phyloP scores from a whole-genome alignment of 1,140 invertebrate species.

The Scaptodrosophila lebanonensis region DNA sequence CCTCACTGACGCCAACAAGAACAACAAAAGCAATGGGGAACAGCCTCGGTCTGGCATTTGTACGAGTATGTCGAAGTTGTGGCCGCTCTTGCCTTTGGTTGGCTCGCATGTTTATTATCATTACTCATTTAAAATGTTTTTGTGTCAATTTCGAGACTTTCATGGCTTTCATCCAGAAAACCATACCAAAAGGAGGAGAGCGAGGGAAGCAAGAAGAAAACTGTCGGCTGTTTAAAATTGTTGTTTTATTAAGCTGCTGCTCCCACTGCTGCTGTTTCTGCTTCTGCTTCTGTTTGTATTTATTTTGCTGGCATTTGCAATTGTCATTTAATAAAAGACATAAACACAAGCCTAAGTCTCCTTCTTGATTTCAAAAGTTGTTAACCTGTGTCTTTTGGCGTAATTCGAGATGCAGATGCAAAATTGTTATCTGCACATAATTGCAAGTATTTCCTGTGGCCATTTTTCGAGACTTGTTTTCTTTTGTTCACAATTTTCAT shows the following conservation, averaged over 20 bases:
- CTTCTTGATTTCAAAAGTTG: too few species aligned
- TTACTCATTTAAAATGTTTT: conserved; percentile 61
- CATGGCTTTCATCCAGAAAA: not conserved
- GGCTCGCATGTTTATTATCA: conserved; percentile 43
- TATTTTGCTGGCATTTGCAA: conserved; percentile 52
- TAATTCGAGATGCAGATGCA: too few species aligned
- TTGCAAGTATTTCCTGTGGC: too few species aligned
- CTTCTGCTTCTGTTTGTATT: conserved; percentile 33
- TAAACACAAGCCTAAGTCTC: too few species aligned
- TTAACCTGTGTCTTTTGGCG: conserved; percentile 8
- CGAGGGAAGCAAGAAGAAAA: conserved; percentile 20
- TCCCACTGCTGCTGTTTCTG: conserved; percentile 25
- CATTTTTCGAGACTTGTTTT: too few species aligned
- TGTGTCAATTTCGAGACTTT: conserved; percentile 37
- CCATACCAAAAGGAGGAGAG: not conserved
- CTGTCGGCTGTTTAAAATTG: conserved; percentile 6
- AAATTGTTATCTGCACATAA: too few species aligned
- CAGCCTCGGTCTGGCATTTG: not conserved
- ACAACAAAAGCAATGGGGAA: too few species aligned
- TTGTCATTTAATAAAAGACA: too few species aligned
- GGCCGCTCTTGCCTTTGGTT: conserved; percentile 4
- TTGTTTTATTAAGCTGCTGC: conserved; percentile 8
- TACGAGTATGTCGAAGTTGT: conserved; percentile 9
- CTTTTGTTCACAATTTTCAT: too few species aligned
- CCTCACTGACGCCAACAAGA: conserved; percentile 3